Percentiles rank a stretch among this genome's conserved stretches.
These are phyloP conservation scores for Heliconius nattereri DNA, from an alignment of 1,140 invertebrate genomes.

Conservation along the genomic window DNA sequence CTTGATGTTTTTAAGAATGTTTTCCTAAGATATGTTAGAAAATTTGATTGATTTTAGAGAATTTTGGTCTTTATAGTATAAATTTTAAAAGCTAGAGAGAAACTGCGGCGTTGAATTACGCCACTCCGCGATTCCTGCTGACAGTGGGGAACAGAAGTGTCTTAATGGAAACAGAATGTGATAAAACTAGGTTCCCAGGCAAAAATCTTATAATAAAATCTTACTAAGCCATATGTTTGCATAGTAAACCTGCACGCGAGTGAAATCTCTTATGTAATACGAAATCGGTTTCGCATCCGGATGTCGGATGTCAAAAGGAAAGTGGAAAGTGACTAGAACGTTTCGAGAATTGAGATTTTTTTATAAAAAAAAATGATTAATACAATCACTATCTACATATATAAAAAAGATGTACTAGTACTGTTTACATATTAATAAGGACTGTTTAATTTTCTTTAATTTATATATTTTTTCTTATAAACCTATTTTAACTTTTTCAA, in stretches of 20 bases:
- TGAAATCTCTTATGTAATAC: slow-evolving; percentile 41
- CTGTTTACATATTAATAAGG: no score
- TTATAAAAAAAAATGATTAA: not conserved
- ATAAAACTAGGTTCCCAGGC: not conserved
- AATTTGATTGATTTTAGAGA: not conserved
- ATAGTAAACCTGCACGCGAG: slow-evolving; percentile 9
- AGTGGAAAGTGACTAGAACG: slow-evolving; percentile 50
- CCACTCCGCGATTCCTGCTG: no score
- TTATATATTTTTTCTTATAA: no score
- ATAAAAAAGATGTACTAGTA: no score
- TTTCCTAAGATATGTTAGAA: not conserved
- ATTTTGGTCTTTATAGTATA: not conserved
- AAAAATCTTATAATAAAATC: not conserved
- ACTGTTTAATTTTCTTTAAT: no score
- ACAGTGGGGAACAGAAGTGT: not conserved
- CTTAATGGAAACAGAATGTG: no score
- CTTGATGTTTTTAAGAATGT: not conserved
- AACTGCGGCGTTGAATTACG: no score
- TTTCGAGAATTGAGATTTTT: slow-evolving; percentile 7
- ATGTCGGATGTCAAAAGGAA: slow-evolving; percentile 55
- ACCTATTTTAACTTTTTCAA: no score
- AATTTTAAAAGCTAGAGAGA: no score
- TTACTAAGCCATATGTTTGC: not conserved
- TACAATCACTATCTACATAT: no score
- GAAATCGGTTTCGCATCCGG: slow-evolving; percentile 50